These are phyloP conservation scores for Neodiprion lecontei DNA, from an alignment of 1,140 invertebrate species.

Conservation along the genomic window DNA sequence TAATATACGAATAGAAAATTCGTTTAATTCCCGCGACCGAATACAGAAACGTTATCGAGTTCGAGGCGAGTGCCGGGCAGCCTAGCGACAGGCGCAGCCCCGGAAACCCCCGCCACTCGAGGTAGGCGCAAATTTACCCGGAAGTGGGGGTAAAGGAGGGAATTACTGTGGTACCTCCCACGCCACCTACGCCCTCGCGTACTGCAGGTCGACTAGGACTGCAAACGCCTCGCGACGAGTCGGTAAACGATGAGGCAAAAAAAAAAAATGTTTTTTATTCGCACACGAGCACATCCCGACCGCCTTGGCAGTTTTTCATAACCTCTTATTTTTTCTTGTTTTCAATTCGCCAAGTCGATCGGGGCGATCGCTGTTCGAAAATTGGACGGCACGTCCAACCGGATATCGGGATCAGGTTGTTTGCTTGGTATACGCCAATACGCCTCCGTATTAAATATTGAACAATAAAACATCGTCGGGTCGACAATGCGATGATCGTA, in stretches of 20 bases:
- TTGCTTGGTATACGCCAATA: too few relatives aligned
- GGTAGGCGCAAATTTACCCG: conserved; percentile 13
- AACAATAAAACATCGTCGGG: too few relatives aligned
- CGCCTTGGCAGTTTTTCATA: neutral
- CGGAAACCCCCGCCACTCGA: conserved; percentile 33
- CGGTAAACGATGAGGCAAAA: too few relatives aligned
- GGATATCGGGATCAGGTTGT: too few relatives aligned
- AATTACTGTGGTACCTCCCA: conserved; percentile 20
- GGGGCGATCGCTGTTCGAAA: neutral
- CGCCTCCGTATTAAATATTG: too few relatives aligned
- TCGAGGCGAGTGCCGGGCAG: conserved; percentile 9
- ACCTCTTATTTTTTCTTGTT: neutral
- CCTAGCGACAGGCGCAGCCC: conserved; percentile 33
- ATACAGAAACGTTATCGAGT: neutral
- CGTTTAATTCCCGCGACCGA: neutral
- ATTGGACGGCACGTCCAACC: neutral
- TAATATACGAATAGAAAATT: neutral
- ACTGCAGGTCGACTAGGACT: neutral
- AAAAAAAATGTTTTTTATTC: too few relatives aligned
- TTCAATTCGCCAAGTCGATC: neutral
- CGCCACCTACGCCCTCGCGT: neutral
- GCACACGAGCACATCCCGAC: too few relatives aligned
- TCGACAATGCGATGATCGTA: too few relatives aligned
- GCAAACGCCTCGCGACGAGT: neutral
- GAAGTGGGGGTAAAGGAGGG: conserved; percentile 41